phyloP scores from a whole-genome alignment of 1,140 invertebrate species.

The Sycobia sp. region DNA sequence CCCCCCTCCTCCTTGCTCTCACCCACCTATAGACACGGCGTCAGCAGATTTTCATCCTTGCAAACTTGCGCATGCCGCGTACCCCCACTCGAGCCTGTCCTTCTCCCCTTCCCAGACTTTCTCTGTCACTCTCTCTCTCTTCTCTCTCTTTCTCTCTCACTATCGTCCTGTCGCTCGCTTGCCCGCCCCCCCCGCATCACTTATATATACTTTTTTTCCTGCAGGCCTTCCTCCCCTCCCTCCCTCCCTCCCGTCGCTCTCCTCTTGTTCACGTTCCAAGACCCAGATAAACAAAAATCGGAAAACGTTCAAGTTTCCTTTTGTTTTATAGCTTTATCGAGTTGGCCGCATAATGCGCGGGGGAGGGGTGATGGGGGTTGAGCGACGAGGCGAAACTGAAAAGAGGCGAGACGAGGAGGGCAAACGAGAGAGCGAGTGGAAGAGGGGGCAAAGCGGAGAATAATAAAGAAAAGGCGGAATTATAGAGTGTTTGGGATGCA shows the following conservation, averaged over 20 bases:
- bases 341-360: neutral
- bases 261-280: neutral
- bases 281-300: conserved; percentile 30
- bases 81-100: conserved; percentile 3
- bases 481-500: too few relatives aligned
- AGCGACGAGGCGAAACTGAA: too few relatives aligned
- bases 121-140: conserved; percentile 28
- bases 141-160: too few relatives aligned
- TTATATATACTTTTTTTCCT: neutral
- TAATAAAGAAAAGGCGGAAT: too few relatives aligned
- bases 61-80: conserved; percentile 23
- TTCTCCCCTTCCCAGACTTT: conserved; percentile 1
- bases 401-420: too few relatives aligned
- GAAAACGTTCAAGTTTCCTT: conserved; percentile 20
- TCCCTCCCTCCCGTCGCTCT: too few relatives aligned
- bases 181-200: too few relatives aligned
- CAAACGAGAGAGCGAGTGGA: too few relatives aligned
- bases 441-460: too few relatives aligned
- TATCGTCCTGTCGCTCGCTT: too few relatives aligned
- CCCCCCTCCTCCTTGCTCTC: too few relatives aligned
- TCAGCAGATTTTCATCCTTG: conserved; percentile 35
- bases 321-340: conserved; percentile 27
- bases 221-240: neutral
- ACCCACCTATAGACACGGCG: conserved; percentile 19
- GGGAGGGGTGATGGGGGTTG: too few relatives aligned